A percentile compares a stretch with the other conserved stretches of the same genome.
Conservation (phyloP, 2,113 vertebrate genomes). For the rabbit (Oryctolagus cuniculus) region mOryCun1.1 NC_091433.1:70102501-70103000, state of each 20-base stretch:
- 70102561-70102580: neutral
- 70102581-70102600: neutral
- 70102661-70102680: neutral
- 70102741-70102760: constrained; percentile 63
- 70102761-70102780: constrained; percentile 44
- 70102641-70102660: neutral
- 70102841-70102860: neutral
- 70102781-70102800: constrained; percentile 24
- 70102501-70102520: neutral
- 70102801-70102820: neutral
- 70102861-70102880: too few relatives aligned
- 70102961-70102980: too few relatives aligned
- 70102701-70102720: constrained; percentile 33
- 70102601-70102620: neutral
- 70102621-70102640: neutral
- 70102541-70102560: constrained; percentile 53
- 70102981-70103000: too few relatives aligned
- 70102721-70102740: neutral
- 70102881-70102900: too few relatives aligned
- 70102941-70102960: too few relatives aligned
- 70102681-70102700: constrained; percentile 22
- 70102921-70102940: too few relatives aligned
- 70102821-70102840: neutral
- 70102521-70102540: constrained; percentile 39
- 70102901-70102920: too few relatives aligned